Base-by-base conservation (phyloP, 2,797 vertebrate genomes). In the Pagetopsis macropterus region DNA sequence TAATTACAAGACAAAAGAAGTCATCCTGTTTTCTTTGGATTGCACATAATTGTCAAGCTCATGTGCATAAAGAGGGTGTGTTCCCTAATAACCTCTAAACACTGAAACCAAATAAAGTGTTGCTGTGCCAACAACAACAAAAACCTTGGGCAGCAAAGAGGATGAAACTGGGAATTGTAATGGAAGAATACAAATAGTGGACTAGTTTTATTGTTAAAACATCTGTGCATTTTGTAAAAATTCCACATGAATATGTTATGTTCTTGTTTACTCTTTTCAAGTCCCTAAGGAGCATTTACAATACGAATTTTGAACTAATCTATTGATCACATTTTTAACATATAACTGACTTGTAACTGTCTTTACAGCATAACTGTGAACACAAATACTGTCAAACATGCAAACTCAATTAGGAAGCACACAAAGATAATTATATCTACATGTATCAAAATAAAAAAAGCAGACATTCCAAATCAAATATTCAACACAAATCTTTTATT, bases 401-500 rank as follows among this genome's bases (percentile, higher is more conserved):
- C 33, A 37, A 37, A 37, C 6, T 37, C 33, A 9, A 37, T 37
- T 54, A 46, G 14, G 3, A 41, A 48, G 60, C 21, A 33, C 4
- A 40, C 5, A 17, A 5, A 16, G 11, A 16, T 21, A 15, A n/a
- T 16, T 9, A 23, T 14, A 27, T 4, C 3, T 0, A 11, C 19
- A 15, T 41, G 1, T n/a, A 1, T n/a, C 16, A 58, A 17, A 19
- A 40, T 37, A 21, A 21, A 48, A 59, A 67, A 70, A 43, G 1
- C 14, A 59, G 4, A 59, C 33, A 48, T 45, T 50, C 12, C 44
- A 60, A 59, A 59, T 45, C 5, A 70, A 57, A 76, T 48, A 54
- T 70, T 85, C 43, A 82, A 88, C 78, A 83, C 72, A 87, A 80
- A 79, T 70, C 6, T 27, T 88, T 89, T 87, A 84, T 92, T 88